phyloP scores from a whole-genome alignment of 1,140 invertebrate genomes.

The Eupristina koningsbergeri region DNA sequence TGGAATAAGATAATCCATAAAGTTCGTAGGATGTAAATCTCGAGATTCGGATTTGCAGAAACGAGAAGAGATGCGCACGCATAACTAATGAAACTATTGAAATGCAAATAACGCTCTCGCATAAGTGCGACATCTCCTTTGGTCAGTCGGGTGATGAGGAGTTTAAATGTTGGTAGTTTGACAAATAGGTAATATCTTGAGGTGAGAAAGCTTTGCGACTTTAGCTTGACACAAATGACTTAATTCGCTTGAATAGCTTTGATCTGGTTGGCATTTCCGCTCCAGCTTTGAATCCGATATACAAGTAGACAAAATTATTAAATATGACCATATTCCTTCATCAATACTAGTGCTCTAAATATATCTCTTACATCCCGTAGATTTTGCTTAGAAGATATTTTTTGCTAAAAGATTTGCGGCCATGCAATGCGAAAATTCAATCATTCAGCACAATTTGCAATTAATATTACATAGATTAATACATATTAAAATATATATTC shows the following conservation, averaged over 20 bases:
- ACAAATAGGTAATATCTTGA: constrained; percentile 17
- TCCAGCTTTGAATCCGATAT: background rate
- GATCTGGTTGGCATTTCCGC: background rate
- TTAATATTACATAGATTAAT: background rate
- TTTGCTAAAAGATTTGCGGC: background rate
- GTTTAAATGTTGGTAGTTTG: background rate
- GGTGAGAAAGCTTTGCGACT: constrained; percentile 23
- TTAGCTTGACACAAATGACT: background rate
- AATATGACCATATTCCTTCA: constrained; percentile 36
- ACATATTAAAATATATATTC: background rate
- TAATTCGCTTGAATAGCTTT: constrained; percentile 34
- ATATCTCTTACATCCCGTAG: background rate
- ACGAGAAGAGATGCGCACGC: background rate
- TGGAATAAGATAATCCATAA: background rate
- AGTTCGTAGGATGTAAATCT: background rate
- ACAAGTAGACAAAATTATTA: constrained; percentile 38
- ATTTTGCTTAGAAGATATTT: no score
- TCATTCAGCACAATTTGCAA: background rate
- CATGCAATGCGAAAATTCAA: no score
- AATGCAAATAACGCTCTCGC: constrained; percentile 42
- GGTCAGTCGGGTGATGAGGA: background rate
- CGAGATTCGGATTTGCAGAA: no score
- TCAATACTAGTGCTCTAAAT: background rate
- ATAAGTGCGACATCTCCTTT: constrained; percentile 8
- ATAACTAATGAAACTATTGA: constrained; percentile 50